These are phyloP conservation scores for Yponomeuta cagnagella DNA, from an alignment of 2,888 invertebrate species.

Conservation along the genomic window DNA sequence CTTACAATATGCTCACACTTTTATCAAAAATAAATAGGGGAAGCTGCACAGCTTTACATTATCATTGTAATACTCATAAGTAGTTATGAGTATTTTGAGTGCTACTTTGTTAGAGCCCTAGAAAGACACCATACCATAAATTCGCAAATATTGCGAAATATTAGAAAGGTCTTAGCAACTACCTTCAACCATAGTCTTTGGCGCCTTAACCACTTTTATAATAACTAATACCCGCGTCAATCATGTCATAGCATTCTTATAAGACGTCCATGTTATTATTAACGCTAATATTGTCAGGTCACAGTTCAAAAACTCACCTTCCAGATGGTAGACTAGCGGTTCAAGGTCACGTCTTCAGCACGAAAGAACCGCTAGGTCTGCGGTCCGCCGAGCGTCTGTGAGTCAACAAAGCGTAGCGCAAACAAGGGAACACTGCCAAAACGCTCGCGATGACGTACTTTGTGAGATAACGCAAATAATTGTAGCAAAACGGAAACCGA, in stretches of 20 bases:
- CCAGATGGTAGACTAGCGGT: conserved; percentile 52
- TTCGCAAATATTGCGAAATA: background rate
- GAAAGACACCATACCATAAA: no score
- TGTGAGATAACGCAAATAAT: conserved; percentile 33
- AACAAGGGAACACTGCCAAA: conserved; percentile 59
- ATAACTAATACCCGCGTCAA: background rate
- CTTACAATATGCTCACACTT: no score
- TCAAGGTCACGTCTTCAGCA: conserved; percentile 46
- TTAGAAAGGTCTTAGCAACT: conserved; percentile 2
- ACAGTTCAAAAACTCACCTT: conserved; percentile 35
- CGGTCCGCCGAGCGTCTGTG: conserved; percentile 40
- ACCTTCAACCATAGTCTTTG: background rate
- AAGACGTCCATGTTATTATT: background rate
- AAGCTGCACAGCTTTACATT: no score
- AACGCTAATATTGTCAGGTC: conserved; percentile 22
- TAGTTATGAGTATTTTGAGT: no score
- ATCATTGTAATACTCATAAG: no score
- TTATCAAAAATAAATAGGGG: no score
- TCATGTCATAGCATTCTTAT: background rate
- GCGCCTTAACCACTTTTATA: background rate
- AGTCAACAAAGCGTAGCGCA: conserved; percentile 49
- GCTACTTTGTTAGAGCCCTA: no score
- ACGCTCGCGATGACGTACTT: conserved; percentile 61
- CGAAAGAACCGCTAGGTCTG: conserved; percentile 28
- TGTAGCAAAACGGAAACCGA: background rate